Conservation (phyloP, 2,797 vertebrate species). For the Protosalanx chinensis region DNA sequence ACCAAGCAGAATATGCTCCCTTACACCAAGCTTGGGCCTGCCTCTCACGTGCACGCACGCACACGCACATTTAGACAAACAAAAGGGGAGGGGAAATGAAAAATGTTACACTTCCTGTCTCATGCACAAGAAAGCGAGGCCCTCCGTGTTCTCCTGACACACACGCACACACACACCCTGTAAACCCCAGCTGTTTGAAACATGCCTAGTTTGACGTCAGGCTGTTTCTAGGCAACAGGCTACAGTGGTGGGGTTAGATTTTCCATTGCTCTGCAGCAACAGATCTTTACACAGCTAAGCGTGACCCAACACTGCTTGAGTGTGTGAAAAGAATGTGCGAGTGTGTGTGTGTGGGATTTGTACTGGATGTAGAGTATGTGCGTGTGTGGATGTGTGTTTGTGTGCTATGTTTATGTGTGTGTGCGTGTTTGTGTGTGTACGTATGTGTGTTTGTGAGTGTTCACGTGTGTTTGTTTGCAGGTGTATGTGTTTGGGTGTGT, state of each 20-base stretch:
- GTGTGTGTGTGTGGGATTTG: background rate
- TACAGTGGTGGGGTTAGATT: conserved; percentile 77
- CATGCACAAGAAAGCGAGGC: conserved; percentile 54
- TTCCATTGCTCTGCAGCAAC: conserved; percentile 73
- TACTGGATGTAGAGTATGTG: background rate
- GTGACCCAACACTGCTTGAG: background rate
- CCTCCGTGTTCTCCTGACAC: conserved; percentile 32
- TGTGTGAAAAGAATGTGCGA: background rate
- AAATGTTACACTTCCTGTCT: conserved; percentile 54
- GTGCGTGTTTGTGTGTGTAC: background rate
- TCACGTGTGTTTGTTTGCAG: background rate
- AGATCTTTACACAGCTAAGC: conserved; percentile 35
- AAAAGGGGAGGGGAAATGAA: conserved; percentile 1
- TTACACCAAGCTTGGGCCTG: conserved; percentile 30
- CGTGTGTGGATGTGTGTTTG: background rate
- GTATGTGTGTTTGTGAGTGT: conserved; percentile 4
- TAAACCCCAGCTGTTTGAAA: conserved; percentile 76
- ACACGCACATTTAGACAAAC: background rate
- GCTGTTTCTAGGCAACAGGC: conserved; percentile 69
- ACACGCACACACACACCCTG: background rate
- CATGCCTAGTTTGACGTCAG: conserved; percentile 82
- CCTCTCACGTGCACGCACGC: conserved; percentile 9
- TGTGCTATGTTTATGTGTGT: background rate
- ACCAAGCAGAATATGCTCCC: background rate
- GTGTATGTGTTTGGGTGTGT: background rate